Evolutionary conservation across 2,797 vertebrate genomes (phyloP).

Genomic region (Spinus pinus): DNA sequence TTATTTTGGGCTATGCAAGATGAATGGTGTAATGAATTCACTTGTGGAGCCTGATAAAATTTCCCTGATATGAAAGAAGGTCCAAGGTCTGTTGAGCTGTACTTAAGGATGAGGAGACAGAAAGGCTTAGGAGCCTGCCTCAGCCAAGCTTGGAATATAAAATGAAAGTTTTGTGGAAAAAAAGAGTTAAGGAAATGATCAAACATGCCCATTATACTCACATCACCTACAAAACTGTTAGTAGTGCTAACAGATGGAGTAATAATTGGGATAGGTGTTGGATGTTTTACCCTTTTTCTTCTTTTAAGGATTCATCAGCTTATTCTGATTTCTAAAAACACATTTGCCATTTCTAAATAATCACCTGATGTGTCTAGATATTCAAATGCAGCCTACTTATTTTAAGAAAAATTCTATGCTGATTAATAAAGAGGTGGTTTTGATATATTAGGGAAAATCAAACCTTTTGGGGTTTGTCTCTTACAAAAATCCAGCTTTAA

Average conservation of each 20-base stretch:
- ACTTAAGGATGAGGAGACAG: not conserved
- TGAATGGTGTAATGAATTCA: conserved; percentile 20
- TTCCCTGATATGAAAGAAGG: not conserved
- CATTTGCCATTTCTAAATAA: not conserved
- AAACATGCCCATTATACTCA: not conserved
- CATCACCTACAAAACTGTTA: not conserved
- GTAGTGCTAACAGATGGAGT: not conserved
- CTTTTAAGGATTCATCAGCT: not conserved
- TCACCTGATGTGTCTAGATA: not conserved
- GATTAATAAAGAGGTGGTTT: not conserved
- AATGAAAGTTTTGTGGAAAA: not conserved
- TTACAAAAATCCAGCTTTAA: not conserved
- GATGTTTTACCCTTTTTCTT: not conserved
- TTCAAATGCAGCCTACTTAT: not conserved
- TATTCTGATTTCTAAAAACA: not conserved
- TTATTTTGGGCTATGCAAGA: not conserved
- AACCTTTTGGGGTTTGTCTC: not conserved
- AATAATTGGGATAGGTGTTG: not conserved
- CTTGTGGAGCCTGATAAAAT: not conserved
- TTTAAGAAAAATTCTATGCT: not conserved
- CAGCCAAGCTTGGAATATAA: not conserved
- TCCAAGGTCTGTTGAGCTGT: not conserved
- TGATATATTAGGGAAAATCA: not conserved
- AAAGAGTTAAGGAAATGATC: not conserved
- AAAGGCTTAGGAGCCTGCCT: not conserved